phyloP scores from a whole-genome alignment of 35 echinoderm and acorn worm species.

The Stichopus chloronotus region DNA sequence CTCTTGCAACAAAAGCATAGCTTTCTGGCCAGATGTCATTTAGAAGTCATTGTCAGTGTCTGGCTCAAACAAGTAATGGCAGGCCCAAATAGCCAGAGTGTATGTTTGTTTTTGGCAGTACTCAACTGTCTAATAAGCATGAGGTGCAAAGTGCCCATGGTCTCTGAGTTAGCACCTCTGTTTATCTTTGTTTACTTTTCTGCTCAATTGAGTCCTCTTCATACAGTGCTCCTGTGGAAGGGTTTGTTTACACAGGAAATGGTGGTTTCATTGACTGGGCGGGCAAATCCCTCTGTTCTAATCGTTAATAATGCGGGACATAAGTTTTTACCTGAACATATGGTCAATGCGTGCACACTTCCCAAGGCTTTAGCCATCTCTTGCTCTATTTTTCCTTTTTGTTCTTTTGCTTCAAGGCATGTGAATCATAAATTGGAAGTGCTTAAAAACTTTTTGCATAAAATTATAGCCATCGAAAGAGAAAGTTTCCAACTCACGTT shows the following conservation, averaged over 20 bases:
- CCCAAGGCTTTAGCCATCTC: slow-evolving; percentile 4
- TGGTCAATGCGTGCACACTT: slow-evolving; percentile 30
- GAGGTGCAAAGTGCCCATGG: no score
- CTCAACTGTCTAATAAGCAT: no score
- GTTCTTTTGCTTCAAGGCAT: slow-evolving; percentile 45
- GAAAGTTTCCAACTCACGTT: no score
- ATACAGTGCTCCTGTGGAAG: no score
- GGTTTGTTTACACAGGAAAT: no score
- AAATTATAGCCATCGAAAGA: neutral
- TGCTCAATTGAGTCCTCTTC: no score
- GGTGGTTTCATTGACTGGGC: no score
- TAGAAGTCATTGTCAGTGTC: neutral
- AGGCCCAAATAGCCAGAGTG: slow-evolving; percentile 55
- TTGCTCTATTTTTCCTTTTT: neutral
- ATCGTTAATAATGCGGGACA: slow-evolving; percentile 36
- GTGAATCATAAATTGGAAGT: neutral
- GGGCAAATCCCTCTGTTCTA: no score
- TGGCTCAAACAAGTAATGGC: slow-evolving; percentile 20
- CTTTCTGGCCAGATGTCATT: neutral
- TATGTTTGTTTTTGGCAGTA: no score
- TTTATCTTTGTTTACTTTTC: no score
- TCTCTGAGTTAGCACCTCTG: no score
- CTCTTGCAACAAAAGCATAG: no score
- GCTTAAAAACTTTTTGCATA: neutral
- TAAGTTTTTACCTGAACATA: slow-evolving; percentile 35